Evolutionary conservation across 1,140 invertebrate species (phyloP).

Genomic region (Brevipalpus yothersi): DNA sequence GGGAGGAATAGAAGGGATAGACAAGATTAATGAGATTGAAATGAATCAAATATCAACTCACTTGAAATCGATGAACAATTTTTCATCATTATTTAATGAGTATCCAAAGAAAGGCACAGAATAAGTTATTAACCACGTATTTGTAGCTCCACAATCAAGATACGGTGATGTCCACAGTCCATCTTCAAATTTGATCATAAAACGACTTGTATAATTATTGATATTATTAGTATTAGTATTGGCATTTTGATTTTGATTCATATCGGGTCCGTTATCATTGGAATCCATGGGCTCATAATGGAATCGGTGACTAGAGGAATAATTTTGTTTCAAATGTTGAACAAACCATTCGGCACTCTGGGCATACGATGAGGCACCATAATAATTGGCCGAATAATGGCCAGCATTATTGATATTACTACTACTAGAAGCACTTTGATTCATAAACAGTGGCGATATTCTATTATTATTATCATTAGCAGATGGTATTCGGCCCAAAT

Average conservation of each 20-base stretch:
- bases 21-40: neutral
- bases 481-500: neutral
- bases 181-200: conserved; percentile 25
- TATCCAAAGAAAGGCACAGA: conserved; percentile 86
- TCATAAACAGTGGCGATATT: too few species aligned
- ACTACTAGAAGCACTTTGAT: too few species aligned
- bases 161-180: conserved; percentile 80
- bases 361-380: too few species aligned
- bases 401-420: too few species aligned
- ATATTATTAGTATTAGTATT: neutral
- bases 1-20: neutral
- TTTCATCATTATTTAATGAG: conserved; percentile 14
- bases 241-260: neutral
- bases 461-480: too few species aligned
- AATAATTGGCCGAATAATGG: too few species aligned
- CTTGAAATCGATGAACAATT: neutral
- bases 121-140: conserved; percentile 69
- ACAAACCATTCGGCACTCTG: neutral
- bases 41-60: neutral
- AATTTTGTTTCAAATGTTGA: neutral
- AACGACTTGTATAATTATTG: neutral
- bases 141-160: conserved; percentile 60
- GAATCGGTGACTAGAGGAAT: conserved; percentile 5
- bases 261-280: neutral
- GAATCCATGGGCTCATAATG: conserved; percentile 1